phyloP scores from a whole-genome alignment of 2,113 vertebrate species.

The Bos javanicus region DNA sequence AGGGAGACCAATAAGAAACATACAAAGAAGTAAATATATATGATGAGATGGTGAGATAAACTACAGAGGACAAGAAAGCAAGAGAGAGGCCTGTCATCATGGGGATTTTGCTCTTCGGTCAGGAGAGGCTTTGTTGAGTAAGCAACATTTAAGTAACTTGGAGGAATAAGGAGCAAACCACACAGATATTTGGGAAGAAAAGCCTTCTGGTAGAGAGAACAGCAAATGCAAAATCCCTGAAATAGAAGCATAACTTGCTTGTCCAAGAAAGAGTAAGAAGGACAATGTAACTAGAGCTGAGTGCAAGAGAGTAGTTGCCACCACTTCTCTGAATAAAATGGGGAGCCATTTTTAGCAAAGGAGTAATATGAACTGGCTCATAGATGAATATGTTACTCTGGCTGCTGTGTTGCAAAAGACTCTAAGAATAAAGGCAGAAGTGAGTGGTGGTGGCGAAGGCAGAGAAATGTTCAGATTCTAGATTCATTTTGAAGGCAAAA shows the following conservation, averaged over 20 bases:
- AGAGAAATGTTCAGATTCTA: neutral
- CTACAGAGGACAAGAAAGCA: neutral
- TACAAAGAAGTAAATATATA: neutral
- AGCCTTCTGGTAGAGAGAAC: neutral
- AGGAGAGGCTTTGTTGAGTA: neutral
- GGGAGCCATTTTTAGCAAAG: neutral
- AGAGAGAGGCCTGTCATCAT: neutral
- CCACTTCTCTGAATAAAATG: neutral
- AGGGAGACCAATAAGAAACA: neutral
- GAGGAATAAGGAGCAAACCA: neutral
- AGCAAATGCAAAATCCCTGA: neutral
- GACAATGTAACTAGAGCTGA: neutral
- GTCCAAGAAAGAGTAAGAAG: neutral
- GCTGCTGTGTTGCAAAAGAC: neutral
- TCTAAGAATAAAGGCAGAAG: neutral
- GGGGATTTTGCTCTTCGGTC: neutral
- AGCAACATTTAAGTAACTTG: neutral
- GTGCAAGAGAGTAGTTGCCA: neutral
- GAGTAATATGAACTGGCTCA: neutral
- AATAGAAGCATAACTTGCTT: neutral
- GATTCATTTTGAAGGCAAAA: neutral
- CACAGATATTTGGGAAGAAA: neutral
- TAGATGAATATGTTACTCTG: neutral
- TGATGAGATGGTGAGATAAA: neutral
- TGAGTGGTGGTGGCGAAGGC: neutral